A percentile compares a stretch with the other conserved stretches of the same genome.
phyloP scores from a whole-genome alignment of 37 sponge, comb jelly and placozoan genomes.

The Tethya wilhelma region DNA sequence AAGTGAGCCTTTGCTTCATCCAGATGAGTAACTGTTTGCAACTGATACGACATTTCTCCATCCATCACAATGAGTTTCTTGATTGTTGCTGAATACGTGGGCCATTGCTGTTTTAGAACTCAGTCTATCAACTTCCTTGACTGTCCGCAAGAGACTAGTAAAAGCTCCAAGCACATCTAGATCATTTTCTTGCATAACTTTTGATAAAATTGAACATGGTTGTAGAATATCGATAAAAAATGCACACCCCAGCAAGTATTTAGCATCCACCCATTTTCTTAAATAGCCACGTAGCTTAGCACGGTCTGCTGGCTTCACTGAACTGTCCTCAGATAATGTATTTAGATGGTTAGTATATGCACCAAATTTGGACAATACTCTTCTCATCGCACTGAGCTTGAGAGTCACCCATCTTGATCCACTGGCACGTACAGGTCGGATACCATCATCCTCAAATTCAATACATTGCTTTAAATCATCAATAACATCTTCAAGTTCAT shows the following conservation, averaged over 20 bases:
- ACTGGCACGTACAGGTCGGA: conserved; percentile 49
- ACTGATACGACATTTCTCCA: conserved; percentile 9
- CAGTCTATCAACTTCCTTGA: neutral
- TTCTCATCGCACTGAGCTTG: conserved; percentile 67
- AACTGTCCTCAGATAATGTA: conserved; percentile 57
- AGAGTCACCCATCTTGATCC: conserved; percentile 54
- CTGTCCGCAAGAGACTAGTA: conserved; percentile 8
- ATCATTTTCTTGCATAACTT: conserved; percentile 23
- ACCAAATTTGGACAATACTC: conserved; percentile 73
- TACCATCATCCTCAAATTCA: conserved; percentile 46
- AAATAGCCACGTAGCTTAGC: conserved; percentile 68
- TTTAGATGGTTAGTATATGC: conserved; percentile 70
- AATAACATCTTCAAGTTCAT: conserved; percentile 57
- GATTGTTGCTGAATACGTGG: conserved; percentile 3
- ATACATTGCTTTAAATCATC: conserved; percentile 52
- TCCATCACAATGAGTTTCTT: neutral
- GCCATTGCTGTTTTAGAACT: conserved; percentile 12
- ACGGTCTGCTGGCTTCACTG: conserved; percentile 39
- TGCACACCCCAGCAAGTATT: conserved; percentile 78
- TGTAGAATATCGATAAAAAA: conserved; percentile 41
- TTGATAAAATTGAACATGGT: conserved; percentile 28
- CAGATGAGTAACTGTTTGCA: neutral
- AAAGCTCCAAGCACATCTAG: conserved; percentile 35
- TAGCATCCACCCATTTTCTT: conserved; percentile 62
- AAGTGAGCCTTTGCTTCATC: conserved; percentile 8